Evolutionary conservation across 2,888 invertebrate genomes (phyloP), one percentile per base, ranked within the genome.

Genomic region (Drosophila eohydei): DNA sequence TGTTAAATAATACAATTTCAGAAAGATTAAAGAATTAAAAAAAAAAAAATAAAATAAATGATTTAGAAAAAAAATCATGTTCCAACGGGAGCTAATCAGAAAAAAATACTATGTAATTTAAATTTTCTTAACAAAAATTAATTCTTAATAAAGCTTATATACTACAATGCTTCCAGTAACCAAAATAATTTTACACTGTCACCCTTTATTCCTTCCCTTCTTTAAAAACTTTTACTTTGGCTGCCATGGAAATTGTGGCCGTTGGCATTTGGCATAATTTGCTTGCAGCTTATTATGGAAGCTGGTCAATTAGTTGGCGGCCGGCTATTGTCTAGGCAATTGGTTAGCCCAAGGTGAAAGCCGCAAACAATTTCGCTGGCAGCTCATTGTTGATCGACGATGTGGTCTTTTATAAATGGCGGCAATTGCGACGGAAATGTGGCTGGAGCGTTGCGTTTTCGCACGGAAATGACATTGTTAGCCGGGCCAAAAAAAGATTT

Each of bases 391-490:
- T 50, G 71, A 74, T 80, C 66, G 76, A 64, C 64, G 56, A 62
- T 60, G 62, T 58, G 56, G 76, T 61, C 51, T 59, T 80, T 86
- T 89, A 80, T 89, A 88, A 89, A 87, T 83, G 77, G 78, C 81
- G 72, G 81, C 85, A 88, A 86, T 88, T 85, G 88, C 82, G 70
- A 62, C 85, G 89, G 86, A 90, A 90, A 87, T 90, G 71, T 70
- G 74, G 62, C 71, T 60, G 68, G 48, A 52, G 66, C 71, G 63
- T 61, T 71, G 71, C 82, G 68, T 78, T 89, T 84, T 88, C 74
- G 74, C 70, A 70, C 89, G 89, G 90, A 90, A 90, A 88, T 88
- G 83, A 90, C 83, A 90, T 88, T 90, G 88, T 90, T 79, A 80
- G 89, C 70, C 74, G 55, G 70, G 64, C 74, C 61, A 70, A 28